Evolutionary conservation across 1,140 invertebrate genomes (phyloP).

Genomic region (Hypothenemus hampei): DNA sequence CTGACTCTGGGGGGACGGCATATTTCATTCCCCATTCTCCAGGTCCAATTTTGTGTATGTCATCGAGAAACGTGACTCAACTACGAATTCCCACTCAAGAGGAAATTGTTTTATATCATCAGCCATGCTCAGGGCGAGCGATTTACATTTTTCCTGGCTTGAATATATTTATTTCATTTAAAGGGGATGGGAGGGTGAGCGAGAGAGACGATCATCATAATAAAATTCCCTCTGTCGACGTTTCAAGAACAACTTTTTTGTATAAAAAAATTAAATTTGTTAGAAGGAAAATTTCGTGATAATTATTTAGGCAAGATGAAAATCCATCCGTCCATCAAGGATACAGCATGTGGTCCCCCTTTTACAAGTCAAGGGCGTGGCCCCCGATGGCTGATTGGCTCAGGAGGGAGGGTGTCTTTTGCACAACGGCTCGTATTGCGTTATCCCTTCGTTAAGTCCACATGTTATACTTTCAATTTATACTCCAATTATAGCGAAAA

Average conservation of each 20-base stretch:
- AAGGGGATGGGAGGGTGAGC: no score
- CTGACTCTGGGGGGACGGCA: conserved; percentile 18
- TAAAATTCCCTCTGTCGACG: no score
- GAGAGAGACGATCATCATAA: no score
- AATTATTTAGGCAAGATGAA: no score
- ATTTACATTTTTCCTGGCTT: conserved; percentile 31
- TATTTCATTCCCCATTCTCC: conserved; percentile 32
- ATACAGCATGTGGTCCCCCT: conserved; percentile 26
- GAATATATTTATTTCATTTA: conserved; percentile 22
- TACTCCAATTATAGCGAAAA: conserved; percentile 33
- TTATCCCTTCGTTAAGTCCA: conserved; percentile 34
- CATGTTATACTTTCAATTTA: conserved; percentile 38
- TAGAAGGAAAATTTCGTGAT: no score
- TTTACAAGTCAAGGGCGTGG: conserved; percentile 33
- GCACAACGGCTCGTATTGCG: conserved; percentile 30
- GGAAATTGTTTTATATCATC: conserved; percentile 35
- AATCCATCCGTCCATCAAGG: not conserved
- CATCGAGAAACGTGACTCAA: conserved; percentile 37
- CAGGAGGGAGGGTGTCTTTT: conserved; percentile 32
- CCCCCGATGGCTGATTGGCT: conserved; percentile 30
- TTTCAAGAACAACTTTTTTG: no score
- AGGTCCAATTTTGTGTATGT: conserved; percentile 36
- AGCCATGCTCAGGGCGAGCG: conserved; percentile 27
- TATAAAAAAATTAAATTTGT: no score
- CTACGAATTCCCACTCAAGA: conserved; percentile 28